Conservation (phyloP, 2,888 invertebrate genomes). For the Aspidiotus destructor region DNA sequence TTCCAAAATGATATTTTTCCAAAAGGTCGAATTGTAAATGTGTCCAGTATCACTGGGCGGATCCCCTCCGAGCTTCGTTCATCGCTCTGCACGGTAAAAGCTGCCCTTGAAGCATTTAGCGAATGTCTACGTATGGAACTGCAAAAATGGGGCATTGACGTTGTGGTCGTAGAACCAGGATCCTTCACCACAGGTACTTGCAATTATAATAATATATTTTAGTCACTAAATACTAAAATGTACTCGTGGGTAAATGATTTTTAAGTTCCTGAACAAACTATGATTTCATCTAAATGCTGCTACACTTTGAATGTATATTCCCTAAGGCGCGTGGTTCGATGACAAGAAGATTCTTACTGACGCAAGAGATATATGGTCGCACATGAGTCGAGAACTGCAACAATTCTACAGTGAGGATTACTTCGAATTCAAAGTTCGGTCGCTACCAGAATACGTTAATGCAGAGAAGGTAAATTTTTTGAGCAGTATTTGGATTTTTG, state of each 20-base stretch:
- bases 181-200: slow-evolving; percentile 67
- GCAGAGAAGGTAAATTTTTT: slow-evolving; percentile 17
- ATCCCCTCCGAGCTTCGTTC: slow-evolving; percentile 71
- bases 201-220: neutral
- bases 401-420: slow-evolving; percentile 71
- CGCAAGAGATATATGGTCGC: slow-evolving; percentile 73
- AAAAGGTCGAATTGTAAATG: slow-evolving; percentile 58
- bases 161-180: slow-evolving; percentile 73
- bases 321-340: slow-evolving; percentile 38
- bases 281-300: no score
- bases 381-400: slow-evolving; percentile 62
- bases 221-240: no score
- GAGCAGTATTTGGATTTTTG: no score
- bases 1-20: no score
- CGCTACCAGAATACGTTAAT: slow-evolving; percentile 53
- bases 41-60: slow-evolving; percentile 69
- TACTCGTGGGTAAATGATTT: no score
- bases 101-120: slow-evolving; percentile 67
- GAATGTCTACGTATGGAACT: slow-evolving; percentile 71
- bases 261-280: no score
- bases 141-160: slow-evolving; percentile 68
- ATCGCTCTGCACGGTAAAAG: slow-evolving; percentile 61
- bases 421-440: slow-evolving; percentile 68
- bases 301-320: no score
- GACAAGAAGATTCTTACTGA: slow-evolving; percentile 42